Conservation (phyloP, 2,797 vertebrate genomes). For the Erithacus rubecula region DNA sequence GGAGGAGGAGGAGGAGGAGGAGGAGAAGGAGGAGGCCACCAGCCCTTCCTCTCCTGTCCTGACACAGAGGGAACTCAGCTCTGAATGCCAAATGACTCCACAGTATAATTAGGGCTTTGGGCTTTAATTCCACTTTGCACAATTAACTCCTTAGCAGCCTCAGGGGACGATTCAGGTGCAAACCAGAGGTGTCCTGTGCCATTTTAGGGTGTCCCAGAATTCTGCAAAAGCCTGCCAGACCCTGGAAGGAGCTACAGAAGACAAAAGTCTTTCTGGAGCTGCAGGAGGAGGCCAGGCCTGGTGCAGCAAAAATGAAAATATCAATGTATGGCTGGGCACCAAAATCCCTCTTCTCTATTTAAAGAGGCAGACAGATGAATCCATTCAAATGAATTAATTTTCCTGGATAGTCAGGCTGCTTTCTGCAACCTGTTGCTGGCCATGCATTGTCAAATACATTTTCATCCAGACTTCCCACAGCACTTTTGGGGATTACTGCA, state of each 20-base stretch:
- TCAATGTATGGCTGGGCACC: background rate
- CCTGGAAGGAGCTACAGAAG: background rate
- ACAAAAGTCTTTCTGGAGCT: background rate
- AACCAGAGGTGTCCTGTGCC: background rate
- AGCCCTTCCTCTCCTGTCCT: background rate
- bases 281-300: background rate
- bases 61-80: background rate
- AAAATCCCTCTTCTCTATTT: background rate
- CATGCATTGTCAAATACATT: background rate
- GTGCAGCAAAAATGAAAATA: background rate
- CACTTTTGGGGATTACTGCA: background rate
- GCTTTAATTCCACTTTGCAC: background rate
- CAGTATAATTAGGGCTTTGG: background rate
- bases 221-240: background rate
- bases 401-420: background rate
- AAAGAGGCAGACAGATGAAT: background rate
- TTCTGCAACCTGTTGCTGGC: background rate
- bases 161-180: background rate
- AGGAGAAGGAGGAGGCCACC: background rate
- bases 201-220: background rate
- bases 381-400: background rate
- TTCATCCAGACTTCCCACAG: background rate
- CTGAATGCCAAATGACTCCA: background rate
- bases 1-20: background rate
- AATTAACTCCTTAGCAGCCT: background rate